Conservation (phyloP, 35 echinoderm and acorn worm genomes). For the Lytechinus pictus region DNA sequence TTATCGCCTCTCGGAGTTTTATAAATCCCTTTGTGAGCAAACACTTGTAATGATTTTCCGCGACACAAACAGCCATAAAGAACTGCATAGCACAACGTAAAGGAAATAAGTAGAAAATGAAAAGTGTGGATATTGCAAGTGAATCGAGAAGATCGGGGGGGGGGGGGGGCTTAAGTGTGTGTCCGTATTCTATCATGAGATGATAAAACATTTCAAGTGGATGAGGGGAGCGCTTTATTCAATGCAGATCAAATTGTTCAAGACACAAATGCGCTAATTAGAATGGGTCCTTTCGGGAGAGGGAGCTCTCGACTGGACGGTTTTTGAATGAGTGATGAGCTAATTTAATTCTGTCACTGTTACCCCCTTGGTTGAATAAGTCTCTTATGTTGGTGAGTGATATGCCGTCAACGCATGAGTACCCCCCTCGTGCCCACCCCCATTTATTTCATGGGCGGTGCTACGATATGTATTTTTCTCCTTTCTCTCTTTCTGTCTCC, state of each 20-base stretch:
- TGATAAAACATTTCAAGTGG: slow-evolving; percentile 2
- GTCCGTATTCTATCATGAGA: neutral
- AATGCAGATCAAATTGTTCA: neutral
- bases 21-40: slow-evolving; percentile 26
- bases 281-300: neutral
- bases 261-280: slow-evolving; percentile 47
- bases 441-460: slow-evolving; percentile 19
- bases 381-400: slow-evolving; percentile 15
- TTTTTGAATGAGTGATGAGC: slow-evolving; percentile 52
- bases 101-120: neutral
- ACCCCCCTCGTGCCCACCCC: slow-evolving; percentile 39
- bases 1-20: slow-evolving; percentile 28
- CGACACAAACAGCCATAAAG: neutral
- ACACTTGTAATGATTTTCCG: slow-evolving; percentile 51
- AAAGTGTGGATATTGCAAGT: neutral
- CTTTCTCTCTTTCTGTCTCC: neutral
- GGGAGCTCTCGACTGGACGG: slow-evolving; percentile 21
- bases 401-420: slow-evolving; percentile 24
- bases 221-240: neutral
- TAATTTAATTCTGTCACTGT: slow-evolving; percentile 54
- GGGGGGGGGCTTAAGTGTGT: neutral
- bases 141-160: neutral
- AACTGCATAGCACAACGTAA: neutral
- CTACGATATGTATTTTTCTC: neutral
- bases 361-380: slow-evolving; percentile 26